Evolutionary conservation across 2,888 invertebrate species (phyloP).

Genomic region (Scaptomyza cyrtandrae): DNA sequence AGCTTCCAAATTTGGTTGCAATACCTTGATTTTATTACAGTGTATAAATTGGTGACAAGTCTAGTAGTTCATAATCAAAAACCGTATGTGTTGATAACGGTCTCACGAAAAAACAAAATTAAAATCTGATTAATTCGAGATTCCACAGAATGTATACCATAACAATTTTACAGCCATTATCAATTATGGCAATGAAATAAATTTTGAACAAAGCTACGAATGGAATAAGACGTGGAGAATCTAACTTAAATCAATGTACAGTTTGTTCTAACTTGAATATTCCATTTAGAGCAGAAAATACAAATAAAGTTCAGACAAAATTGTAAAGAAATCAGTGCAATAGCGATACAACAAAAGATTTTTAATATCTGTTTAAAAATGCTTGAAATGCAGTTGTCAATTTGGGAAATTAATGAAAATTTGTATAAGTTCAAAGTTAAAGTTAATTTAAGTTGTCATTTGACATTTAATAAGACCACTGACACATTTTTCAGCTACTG

Average conservation of each 20-base stretch:
- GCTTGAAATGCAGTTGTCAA: not conserved
- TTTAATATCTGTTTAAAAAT: not conserved
- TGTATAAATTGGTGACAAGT: no score
- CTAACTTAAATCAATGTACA: not conserved
- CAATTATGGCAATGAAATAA: conserved; percentile 30
- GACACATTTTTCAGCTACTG: not conserved
- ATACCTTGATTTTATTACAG: not conserved
- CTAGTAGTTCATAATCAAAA: no score
- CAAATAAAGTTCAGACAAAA: not conserved
- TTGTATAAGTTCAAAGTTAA: not conserved
- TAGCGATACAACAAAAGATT: no score
- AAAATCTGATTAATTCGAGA: conserved; percentile 8
- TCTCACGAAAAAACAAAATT: not conserved
- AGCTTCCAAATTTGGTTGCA: not conserved
- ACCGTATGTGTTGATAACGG: not conserved
- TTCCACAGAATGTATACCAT: not conserved
- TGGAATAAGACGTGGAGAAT: not conserved
- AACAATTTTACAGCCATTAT: not conserved
- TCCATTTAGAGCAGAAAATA: not conserved
- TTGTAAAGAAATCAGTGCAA: not conserved
- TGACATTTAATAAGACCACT: not conserved
- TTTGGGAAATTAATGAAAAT: not conserved
- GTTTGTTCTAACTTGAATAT: conserved; percentile 4
- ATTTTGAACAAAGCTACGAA: conserved; percentile 7
- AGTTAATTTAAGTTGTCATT: not conserved